phyloP scores from a whole-genome alignment of 1,140 invertebrate species.

The Manduca sexta region DNA sequence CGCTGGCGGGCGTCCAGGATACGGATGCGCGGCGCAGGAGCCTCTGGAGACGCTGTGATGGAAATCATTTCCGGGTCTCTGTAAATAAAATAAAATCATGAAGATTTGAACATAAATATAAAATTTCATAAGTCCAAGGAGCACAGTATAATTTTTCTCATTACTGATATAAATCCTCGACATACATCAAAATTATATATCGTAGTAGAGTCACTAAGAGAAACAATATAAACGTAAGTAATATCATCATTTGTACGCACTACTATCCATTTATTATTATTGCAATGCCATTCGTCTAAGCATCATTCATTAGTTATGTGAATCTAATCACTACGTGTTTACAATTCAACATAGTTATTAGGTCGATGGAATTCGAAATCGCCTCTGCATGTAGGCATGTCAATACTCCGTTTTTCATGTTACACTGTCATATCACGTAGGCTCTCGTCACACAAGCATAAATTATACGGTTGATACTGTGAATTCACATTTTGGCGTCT shows the following conservation, averaged over 20 bases:
- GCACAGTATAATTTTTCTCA: too few species aligned
- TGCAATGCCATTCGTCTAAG: slow-evolving; percentile 28
- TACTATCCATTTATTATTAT: too few species aligned
- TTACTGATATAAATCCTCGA: too few species aligned
- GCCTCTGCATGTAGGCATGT: slow-evolving; percentile 22
- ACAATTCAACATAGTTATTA: slow-evolving; percentile 38
- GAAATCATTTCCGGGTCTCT: slow-evolving; percentile 96
- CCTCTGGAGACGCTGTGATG: slow-evolving; percentile 95
- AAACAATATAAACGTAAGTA: too few species aligned
- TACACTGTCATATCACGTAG: slow-evolving; percentile 22
- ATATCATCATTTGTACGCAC: too few species aligned
- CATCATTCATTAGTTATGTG: slow-evolving; percentile 26
- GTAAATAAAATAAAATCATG: too few species aligned
- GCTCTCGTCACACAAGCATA: slow-evolving; percentile 16
- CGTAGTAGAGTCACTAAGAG: too few species aligned
- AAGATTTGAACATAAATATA: not conserved
- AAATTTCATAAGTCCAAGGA: too few species aligned
- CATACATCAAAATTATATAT: too few species aligned
- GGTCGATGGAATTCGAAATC: slow-evolving; percentile 38
- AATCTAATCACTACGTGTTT: slow-evolving; percentile 44
- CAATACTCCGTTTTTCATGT: slow-evolving; percentile 21
- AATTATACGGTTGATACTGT: slow-evolving; percentile 19
- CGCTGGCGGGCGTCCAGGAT: slow-evolving; percentile 88
- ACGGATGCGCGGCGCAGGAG: slow-evolving; percentile 93
- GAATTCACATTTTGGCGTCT: slow-evolving; percentile 13